A percentile compares a stretch with the other conserved stretches of the same genome.
phyloP scores from a whole-genome alignment of 2,113 vertebrate genomes.

The Martes martes region DNA sequence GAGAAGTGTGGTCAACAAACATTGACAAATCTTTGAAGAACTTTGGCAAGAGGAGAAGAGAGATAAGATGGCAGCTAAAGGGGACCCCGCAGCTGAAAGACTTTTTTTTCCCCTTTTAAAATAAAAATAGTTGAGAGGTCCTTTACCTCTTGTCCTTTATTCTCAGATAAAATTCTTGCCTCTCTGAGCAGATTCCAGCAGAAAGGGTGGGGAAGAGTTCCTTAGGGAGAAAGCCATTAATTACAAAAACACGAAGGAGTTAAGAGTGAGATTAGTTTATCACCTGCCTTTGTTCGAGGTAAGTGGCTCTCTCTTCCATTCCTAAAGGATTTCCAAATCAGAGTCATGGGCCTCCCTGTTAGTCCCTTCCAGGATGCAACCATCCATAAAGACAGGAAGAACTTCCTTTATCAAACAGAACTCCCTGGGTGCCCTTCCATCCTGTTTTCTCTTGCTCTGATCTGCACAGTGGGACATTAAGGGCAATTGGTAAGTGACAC shows the following conservation, averaged over 20 bases:
- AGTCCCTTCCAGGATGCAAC: background rate
- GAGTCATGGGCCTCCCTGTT: background rate
- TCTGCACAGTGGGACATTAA: background rate
- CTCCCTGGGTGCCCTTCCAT: background rate
- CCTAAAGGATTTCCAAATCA: background rate
- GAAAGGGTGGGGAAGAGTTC: background rate
- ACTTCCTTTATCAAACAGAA: background rate
- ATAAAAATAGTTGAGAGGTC: background rate
- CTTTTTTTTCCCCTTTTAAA: background rate
- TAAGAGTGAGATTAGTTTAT: background rate
- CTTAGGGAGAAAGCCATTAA: background rate
- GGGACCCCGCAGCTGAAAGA: background rate
- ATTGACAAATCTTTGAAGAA: background rate
- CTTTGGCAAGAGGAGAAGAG: background rate
- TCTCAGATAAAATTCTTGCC: background rate
- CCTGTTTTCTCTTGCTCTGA: background rate
- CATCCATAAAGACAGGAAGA: background rate
- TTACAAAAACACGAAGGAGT: background rate
- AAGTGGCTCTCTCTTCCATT: background rate
- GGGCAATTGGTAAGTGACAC: background rate
- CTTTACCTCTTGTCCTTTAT: background rate
- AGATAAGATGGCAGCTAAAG: background rate
- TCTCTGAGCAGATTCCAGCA: background rate
- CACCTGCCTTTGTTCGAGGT: background rate
- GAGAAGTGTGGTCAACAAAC: background rate